phyloP scores from a whole-genome alignment of 2,113 vertebrate genomes.

The Actenoides lindsayi region DNA sequence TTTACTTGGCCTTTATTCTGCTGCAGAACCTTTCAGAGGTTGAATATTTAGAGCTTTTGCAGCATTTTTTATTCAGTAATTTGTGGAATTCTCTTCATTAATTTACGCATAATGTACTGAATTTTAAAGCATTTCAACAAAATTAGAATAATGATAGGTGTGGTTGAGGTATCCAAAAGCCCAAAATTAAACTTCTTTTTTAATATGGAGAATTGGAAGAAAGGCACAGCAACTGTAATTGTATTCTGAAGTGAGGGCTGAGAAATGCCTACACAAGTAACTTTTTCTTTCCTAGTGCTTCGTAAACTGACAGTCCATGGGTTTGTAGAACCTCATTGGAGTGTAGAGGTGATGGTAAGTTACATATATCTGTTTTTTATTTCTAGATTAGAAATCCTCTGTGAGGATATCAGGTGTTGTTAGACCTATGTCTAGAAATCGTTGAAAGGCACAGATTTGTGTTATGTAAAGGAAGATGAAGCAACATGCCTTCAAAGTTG shows the following conservation, averaged over 20 bases:
- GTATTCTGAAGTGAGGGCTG: not conserved
- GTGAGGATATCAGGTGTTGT: not conserved
- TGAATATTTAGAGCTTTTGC: not conserved
- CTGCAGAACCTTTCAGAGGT: not conserved
- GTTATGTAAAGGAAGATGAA: not conserved
- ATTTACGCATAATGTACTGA: not conserved
- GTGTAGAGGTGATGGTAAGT: slow-evolving; percentile 94
- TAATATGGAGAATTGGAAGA: not conserved
- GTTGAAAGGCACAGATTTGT: not conserved
- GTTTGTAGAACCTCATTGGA: slow-evolving; percentile 92
- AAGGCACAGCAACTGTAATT: not conserved
- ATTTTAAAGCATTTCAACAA: not conserved
- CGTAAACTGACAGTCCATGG: slow-evolving; percentile 96
- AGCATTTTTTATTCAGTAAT: not conserved
- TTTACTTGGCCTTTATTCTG: not conserved
- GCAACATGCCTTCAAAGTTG: not conserved
- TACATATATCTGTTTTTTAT: not conserved
- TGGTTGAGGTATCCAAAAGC: not conserved
- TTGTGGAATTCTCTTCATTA: not conserved
- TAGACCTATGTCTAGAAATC: not conserved
- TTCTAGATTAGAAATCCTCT: not conserved
- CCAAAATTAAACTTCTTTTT: not conserved
- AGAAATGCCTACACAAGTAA: not conserved
- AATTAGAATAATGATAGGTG: not conserved
- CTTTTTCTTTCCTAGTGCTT: slow-evolving; percentile 80